Conservation (phyloP, 1,140 invertebrate species). For the Doryteuthis pealeii region DNA sequence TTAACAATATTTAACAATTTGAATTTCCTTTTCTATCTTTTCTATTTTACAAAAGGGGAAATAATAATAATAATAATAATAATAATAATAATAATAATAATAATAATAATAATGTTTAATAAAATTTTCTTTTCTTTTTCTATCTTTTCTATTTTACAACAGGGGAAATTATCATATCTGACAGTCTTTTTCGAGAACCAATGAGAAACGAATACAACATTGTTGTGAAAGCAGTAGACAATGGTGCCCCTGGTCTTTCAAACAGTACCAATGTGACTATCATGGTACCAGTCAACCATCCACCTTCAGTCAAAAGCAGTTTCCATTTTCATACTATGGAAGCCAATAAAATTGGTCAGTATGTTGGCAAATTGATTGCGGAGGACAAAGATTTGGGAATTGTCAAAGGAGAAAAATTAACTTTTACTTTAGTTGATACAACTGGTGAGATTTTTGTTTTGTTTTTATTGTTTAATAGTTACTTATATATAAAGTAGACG, state of each 20-base stretch:
- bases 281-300: slow-evolving; percentile 16
- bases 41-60: too few relatives aligned
- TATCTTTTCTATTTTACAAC: neutral
- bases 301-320: neutral
- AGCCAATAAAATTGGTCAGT: neutral
- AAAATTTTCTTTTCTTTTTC: too few relatives aligned
- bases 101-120: too few relatives aligned
- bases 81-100: too few relatives aligned
- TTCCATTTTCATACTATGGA: slow-evolving; percentile 1
- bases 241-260: slow-evolving; percentile 10
- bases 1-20: too few relatives aligned
- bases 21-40: too few relatives aligned
- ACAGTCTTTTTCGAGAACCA: slow-evolving; percentile 7
- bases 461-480: too few relatives aligned
- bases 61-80: too few relatives aligned
- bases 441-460: neutral
- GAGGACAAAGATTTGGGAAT: neutral
- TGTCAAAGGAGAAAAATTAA: neutral
- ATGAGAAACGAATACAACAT: slow-evolving; percentile 5
- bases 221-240: slow-evolving; percentile 15
- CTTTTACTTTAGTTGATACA: neutral
- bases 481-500: too few relatives aligned
- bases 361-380: slow-evolving; percentile 10
- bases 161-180: slow-evolving; percentile 17
- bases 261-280: slow-evolving; percentile 6